Conservation (phyloP, 2,888 invertebrate species). For the Pollenia labialis region DNA sequence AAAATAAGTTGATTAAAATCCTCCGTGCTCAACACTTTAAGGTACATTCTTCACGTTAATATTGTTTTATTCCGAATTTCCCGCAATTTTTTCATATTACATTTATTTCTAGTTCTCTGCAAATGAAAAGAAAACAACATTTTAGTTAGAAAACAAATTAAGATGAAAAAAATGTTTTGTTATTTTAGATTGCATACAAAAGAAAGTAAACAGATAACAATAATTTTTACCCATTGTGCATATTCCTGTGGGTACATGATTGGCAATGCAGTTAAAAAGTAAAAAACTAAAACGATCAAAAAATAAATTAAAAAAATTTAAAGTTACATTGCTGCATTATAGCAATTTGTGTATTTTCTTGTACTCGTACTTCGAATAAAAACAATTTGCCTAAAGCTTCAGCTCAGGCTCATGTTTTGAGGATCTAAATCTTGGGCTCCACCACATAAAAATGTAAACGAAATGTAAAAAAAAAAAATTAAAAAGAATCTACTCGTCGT, state of each 20-base stretch:
- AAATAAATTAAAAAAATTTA: slow-evolving; percentile 29
- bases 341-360: slow-evolving; percentile 56
- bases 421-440: slow-evolving; percentile 37
- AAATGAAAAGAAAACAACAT: too few relatives aligned
- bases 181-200: too few relatives aligned
- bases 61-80: too few relatives aligned
- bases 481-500: slow-evolving; percentile 9
- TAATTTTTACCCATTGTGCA: slow-evolving; percentile 16
- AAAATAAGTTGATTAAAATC: too few relatives aligned
- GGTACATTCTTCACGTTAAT: too few relatives aligned
- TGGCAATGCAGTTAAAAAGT: slow-evolving; percentile 15
- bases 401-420: slow-evolving; percentile 36
- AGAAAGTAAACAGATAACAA: background rate
- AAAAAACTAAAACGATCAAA: slow-evolving; percentile 32
- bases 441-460: background rate
- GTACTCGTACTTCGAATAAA: slow-evolving; percentile 26
- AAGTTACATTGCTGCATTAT: slow-evolving; percentile 28
- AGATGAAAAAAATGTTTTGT: too few relatives aligned
- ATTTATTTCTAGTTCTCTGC: too few relatives aligned
- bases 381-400: slow-evolving; percentile 46
- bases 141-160: too few relatives aligned
- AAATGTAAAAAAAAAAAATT: background rate
- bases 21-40: too few relatives aligned
- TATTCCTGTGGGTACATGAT: slow-evolving; percentile 18
- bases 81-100: too few relatives aligned